phyloP scores from a whole-genome alignment of 2,888 invertebrate genomes.

The Drosophila antonietae region DNA sequence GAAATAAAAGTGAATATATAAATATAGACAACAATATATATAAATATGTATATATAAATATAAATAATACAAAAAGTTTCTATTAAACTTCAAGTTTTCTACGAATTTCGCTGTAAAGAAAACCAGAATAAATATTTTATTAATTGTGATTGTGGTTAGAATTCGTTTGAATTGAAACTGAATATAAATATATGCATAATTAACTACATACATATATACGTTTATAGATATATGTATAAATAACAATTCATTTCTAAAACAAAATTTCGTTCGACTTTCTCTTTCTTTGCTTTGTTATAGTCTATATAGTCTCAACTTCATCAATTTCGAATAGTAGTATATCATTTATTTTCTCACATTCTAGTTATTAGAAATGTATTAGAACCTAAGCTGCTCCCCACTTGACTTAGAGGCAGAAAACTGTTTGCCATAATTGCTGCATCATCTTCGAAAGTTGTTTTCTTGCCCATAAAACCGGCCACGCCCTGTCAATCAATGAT shows the following conservation, averaged over 20 bases:
- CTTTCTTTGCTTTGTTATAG: no score
- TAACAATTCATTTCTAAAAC: background rate
- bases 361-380: slow-evolving; percentile 17
- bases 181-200: no score
- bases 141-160: background rate
- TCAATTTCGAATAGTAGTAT: background rate
- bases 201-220: no score
- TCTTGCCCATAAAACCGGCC: slow-evolving; percentile 14
- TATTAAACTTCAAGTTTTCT: background rate
- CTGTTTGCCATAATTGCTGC: slow-evolving; percentile 63
- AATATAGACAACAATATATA: background rate
- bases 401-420: slow-evolving; percentile 21
- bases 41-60: background rate
- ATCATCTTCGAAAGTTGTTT: slow-evolving; percentile 65
- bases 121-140: background rate
- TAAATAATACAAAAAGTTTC: background rate
- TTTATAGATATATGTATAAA: no score
- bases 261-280: background rate
- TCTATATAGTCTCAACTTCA: background rate
- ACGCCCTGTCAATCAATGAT: slow-evolving; percentile 37
- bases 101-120: background rate
- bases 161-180: background rate
- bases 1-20: background rate
- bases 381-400: slow-evolving; percentile 14
- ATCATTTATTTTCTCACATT: slow-evolving; percentile 5